A percentile compares a stretch with the other conserved stretches of the same genome.
Conservation (phyloP, 2,797 vertebrate species). For the Schizopygopsis malacanthus region DNA sequence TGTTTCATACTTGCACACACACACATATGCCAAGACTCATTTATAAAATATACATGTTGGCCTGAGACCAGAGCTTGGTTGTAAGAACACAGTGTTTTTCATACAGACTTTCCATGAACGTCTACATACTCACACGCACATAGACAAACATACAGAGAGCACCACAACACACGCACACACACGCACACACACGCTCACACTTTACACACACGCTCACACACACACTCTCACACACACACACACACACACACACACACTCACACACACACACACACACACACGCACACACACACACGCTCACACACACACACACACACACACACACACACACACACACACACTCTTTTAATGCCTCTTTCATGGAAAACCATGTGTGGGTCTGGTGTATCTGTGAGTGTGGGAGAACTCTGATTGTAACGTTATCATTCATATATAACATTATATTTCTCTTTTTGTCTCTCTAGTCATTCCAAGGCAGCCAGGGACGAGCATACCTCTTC, state of each 20-base stretch:
- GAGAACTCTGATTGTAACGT: background rate
- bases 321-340: background rate
- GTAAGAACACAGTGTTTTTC: constrained; percentile 28
- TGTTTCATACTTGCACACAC: constrained; percentile 46
- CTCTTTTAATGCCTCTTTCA: constrained; percentile 3
- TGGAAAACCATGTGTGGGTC: background rate
- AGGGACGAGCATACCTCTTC: constrained; percentile 98
- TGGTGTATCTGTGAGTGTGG: constrained; percentile 1
- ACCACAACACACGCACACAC: too few species aligned
- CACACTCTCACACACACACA: background rate
- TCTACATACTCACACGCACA: background rate
- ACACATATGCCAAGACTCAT: constrained; percentile 34
- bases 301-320: constrained; percentile 11
- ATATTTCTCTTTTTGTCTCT: constrained; percentile 61
- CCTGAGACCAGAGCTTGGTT: constrained; percentile 47
- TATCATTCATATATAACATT: constrained; percentile 26
- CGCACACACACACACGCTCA: background rate
- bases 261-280: background rate
- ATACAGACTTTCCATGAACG: constrained; percentile 37
- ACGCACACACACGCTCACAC: background rate
- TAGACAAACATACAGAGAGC: too few species aligned
- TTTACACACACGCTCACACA: background rate
- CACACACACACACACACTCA: background rate
- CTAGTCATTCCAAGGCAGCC: constrained; percentile 98
- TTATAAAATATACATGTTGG: constrained; percentile 61